phyloP scores from a whole-genome alignment of 2,113 vertebrate genomes.

The Psammodynastes pulverulentus region DNA sequence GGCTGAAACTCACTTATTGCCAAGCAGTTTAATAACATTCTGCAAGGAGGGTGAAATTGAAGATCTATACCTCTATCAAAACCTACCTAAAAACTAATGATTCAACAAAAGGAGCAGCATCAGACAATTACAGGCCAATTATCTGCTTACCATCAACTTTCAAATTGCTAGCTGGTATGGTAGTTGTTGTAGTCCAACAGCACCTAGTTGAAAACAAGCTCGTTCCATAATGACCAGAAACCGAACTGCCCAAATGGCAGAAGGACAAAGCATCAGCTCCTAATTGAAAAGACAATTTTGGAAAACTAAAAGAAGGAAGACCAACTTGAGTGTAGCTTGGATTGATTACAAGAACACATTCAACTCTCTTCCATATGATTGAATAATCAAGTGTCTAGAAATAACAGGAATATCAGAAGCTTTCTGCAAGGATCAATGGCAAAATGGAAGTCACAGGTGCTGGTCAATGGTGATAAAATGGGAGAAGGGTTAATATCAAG shows the following conservation, averaged over 20 bases:
- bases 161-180: background rate
- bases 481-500: background rate
- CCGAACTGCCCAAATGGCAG: background rate
- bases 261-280: background rate
- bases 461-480: background rate
- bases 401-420: background rate
- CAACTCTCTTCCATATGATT: background rate
- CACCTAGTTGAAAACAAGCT: background rate
- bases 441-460: background rate
- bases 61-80: background rate
- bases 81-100: background rate
- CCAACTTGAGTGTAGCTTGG: background rate
- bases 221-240: background rate
- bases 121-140: background rate
- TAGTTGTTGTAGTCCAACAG: background rate
- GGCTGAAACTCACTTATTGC: background rate
- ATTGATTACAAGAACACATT: background rate
- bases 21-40: background rate
- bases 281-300: background rate
- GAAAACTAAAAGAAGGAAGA: background rate
- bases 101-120: background rate
- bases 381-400: background rate
- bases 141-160: background rate
- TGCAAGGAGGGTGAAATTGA: background rate
- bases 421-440: background rate